Evolutionary conservation across 1,140 invertebrate genomes (phyloP), one percentile per base, ranked within the genome.

Genomic region (Lordiphosa stackelbergi): DNA sequence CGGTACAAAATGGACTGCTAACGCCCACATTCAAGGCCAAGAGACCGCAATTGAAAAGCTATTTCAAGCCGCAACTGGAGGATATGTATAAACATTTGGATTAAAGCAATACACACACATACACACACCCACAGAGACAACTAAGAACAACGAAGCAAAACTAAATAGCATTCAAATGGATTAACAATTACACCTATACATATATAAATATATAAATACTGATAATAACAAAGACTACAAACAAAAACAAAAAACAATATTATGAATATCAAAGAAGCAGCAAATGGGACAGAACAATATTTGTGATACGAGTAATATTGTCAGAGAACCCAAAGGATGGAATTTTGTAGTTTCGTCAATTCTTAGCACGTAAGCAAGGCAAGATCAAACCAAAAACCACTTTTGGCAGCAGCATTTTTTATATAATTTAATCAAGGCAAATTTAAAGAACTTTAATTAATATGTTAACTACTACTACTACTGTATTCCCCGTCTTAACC

Each of bases 1-100:
- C 96, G 36, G 93, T 98, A 49, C 97, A 99, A 89, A 99, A 99
- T 89, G 96, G 95, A 57, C 91, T 99, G 11, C 89, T 99, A 22
- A 99, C 98, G 35, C 98, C 98, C 35, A 99, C 97, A 38, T 90
- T 99, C 85, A 99, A 99, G 89, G 93, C 95, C 57, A 98, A 98
- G 90, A 90, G 97, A 88, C 94, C 95, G 41, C 94, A 97, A 87
- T 91, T 98, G 53, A 95, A 94, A 87, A 94, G 92, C 48, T 95
- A 95, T 78, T 98, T 97, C 89, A 95, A 95, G 81, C 94, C 94
- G 8, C 94, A 96, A 87, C 90, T 97, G 69, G 95, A 96, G 85
- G 95, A 96, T 88, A 94, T 98, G 92, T 98, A 97, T 89, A 91
- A 90, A 78, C 88, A 90, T 70, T 70, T 88, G 69, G 86, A 86